Evolutionary conservation across 2,113 vertebrate genomes (phyloP).

Genomic region (Guaruba guarouba): DNA sequence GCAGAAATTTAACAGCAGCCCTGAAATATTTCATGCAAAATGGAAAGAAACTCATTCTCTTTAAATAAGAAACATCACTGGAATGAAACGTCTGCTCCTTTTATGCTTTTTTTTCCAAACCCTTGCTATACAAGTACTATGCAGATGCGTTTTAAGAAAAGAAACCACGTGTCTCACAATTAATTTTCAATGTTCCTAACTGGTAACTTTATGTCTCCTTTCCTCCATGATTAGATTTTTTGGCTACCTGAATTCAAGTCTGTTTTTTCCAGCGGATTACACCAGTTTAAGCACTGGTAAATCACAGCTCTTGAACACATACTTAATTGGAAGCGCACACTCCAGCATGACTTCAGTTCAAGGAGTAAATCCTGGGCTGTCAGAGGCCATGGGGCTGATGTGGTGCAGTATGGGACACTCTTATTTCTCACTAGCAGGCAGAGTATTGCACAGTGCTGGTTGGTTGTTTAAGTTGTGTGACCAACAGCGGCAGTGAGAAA

Average conservation of each 20-base stretch:
- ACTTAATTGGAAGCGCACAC: background rate
- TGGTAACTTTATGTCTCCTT: background rate
- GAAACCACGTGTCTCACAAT: background rate
- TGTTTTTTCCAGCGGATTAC: background rate
- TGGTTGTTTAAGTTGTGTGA: background rate
- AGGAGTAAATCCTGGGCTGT: background rate
- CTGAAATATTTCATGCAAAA: background rate
- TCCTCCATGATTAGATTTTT: background rate
- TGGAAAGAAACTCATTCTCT: background rate
- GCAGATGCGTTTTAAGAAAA: background rate
- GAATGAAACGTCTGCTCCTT: background rate
- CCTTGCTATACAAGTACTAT: background rate
- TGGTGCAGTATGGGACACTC: background rate
- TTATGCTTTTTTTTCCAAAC: background rate
- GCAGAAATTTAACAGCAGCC: background rate
- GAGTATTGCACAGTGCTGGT: background rate
- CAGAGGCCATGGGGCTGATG: background rate
- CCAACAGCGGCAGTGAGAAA: background rate
- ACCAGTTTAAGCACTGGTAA: background rate
- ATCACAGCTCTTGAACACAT: background rate
- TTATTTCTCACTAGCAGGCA: background rate
- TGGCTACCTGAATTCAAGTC: background rate
- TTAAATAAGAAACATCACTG: background rate
- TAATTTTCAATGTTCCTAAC: background rate
- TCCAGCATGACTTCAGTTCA: background rate